Base-by-base conservation (phyloP, 2,797 vertebrate genomes). In the Smutsia temminckii region DNA sequence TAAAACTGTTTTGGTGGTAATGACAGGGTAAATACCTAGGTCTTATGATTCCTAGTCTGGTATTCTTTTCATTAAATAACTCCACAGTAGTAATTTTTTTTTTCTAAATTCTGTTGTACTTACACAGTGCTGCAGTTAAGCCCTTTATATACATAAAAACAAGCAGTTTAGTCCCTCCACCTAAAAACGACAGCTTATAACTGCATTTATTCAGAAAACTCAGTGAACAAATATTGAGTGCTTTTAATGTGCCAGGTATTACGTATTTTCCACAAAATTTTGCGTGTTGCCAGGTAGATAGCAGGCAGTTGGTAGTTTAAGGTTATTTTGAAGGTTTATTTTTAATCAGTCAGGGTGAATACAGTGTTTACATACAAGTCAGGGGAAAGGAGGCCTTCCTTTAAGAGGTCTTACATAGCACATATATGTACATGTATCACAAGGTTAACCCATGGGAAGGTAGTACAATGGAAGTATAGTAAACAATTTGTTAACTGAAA, bases 281-380 rank as follows among this genome's bases (percentile, higher is more conserved):
- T 78, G 42, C 32, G 9, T 53, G 37, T 61, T 89, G 59, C 57
- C 63, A 75, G 46, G 29, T 51, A 91, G 66, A 49, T 85, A 61
- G n/a, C 42, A 83, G 64, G 20, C 37, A 69, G 6, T 84, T 90
- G 34, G 40, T 89, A n/a, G 21, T 85, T 88, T 37, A 87, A 49
- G 51, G 59, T 95, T 57, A 89, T 57, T 89, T 68, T 61, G 55
- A 94, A 78, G n/a, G 25, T 81, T 81, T 81, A 10, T 72, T 93
- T 89, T 89, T 83, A 85, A 40, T 85, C 37, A 71, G n/a, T 74
- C 27, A 83, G 34, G 11, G 17, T 59, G 27, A 92, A 27, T 57
- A 42, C 37, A 74, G 27, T 34, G 18, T 78, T 74, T 66, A 72
- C 51, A 34, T 90, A 51, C 37, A 85, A 64, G 21, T 66, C 32